These are phyloP conservation scores for Montipora capitata DNA, from an alignment of 92 coral and sea anemone genomes.

Conservation along the genomic window DNA sequence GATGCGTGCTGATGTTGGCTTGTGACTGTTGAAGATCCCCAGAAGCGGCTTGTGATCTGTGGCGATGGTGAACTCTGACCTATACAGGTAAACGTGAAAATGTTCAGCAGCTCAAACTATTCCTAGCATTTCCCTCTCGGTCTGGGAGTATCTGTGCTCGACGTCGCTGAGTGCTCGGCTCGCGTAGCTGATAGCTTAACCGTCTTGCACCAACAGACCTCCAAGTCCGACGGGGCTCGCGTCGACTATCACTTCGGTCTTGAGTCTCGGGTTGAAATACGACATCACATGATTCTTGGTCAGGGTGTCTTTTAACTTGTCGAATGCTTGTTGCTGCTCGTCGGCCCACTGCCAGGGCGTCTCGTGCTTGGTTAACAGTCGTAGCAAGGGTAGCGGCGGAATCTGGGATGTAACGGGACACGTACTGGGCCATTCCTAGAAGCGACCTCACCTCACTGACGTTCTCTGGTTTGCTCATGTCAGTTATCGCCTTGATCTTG, in stretches of 20 bases:
- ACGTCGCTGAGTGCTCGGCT: constrained; percentile 73
- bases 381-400: constrained; percentile 73
- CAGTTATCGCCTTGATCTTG: constrained; percentile 55
- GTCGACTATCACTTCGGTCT: constrained; percentile 69
- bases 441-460: constrained; percentile 54
- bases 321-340: constrained; percentile 65
- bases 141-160: constrained; percentile 69
- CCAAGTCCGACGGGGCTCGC: constrained; percentile 74
- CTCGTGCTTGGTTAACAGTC: constrained; percentile 64
- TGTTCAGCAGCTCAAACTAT: constrained; percentile 81
- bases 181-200: constrained; percentile 69
- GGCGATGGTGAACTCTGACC: constrained; percentile 64
- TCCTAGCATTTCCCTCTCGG: constrained; percentile 77
- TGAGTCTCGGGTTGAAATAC: constrained; percentile 21
- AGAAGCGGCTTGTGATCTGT: constrained; percentile 82
- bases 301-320: constrained; percentile 52
- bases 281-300: constrained; percentile 33
- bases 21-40: constrained; percentile 58
- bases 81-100: constrained; percentile 68
- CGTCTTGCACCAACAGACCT: constrained; percentile 60
- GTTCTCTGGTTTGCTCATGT: constrained; percentile 33
- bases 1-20: constrained; percentile 57
- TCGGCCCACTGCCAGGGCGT: constrained; percentile 66
- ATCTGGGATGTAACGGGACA: constrained; percentile 60
- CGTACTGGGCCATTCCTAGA: constrained; percentile 70